phyloP scores from a whole-genome alignment of 2,888 invertebrate species.

The Octodonta nipae region DNA sequence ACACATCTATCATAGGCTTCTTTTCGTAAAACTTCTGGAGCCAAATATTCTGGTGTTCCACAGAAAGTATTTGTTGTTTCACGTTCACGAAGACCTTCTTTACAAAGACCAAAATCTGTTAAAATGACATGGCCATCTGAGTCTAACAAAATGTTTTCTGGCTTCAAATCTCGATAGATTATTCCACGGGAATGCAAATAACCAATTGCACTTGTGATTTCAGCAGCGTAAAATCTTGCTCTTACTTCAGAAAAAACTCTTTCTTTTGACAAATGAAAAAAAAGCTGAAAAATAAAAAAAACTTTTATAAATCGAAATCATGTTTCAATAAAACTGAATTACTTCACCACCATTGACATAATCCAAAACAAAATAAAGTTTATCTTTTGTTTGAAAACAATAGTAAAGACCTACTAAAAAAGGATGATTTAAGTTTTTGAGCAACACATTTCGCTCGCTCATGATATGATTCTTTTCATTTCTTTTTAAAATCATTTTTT shows the following conservation, averaged over 20 bases:
- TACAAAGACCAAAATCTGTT: slow-evolving; percentile 97
- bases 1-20: slow-evolving; percentile 90
- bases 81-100: slow-evolving; percentile 95
- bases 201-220: slow-evolving; percentile 93
- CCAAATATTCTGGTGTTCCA: slow-evolving; percentile 92
- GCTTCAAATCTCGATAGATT: slow-evolving; percentile 95
- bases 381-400: slow-evolving; percentile 96
- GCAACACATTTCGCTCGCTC: too few species aligned
- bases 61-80: slow-evolving; percentile 93
- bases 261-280: slow-evolving; percentile 91
- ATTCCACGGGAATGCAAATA: slow-evolving; percentile 74
- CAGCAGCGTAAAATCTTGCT: slow-evolving; percentile 95
- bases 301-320: too few species aligned
- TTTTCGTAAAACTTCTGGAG: slow-evolving; percentile 91
- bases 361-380: slow-evolving; percentile 99
- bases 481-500: too few species aligned
- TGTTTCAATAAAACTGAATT: too few species aligned
- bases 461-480: too few species aligned
- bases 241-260: slow-evolving; percentile 86
- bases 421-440: too few species aligned
- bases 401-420: too few species aligned
- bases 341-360: slow-evolving; percentile 98
- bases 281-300: too few species aligned
- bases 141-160: slow-evolving; percentile 94
- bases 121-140: slow-evolving; percentile 99